A percentile compares a stretch with the other conserved stretches of the same genome.
Conservation (phyloP, 2,797 vertebrate species). For the Alfaro cultratus region DNA sequence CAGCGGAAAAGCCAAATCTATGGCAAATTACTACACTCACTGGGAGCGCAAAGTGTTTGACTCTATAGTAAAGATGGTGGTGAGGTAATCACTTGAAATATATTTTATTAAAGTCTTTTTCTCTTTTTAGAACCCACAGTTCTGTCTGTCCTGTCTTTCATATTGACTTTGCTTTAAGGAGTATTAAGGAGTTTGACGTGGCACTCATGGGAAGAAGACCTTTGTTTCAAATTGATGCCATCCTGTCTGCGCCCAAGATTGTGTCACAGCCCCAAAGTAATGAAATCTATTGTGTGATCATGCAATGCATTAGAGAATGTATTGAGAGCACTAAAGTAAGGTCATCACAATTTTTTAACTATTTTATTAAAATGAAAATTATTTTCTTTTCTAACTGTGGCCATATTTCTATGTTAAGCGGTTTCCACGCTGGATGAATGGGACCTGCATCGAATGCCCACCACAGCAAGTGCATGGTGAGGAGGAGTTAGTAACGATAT, state of each 20-base stretch:
- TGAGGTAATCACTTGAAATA: constrained; percentile 80
- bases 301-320: constrained; percentile 85
- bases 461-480: constrained; percentile 79
- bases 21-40: constrained; percentile 86
- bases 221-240: constrained; percentile 87
- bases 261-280: constrained; percentile 85
- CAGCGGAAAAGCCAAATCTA: constrained; percentile 84
- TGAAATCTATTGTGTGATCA: constrained; percentile 86
- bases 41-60: constrained; percentile 90
- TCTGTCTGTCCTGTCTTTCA: constrained; percentile 2
- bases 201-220: constrained; percentile 78
- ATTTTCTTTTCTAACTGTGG: background rate
- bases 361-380: background rate
- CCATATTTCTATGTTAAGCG: constrained; percentile 70
- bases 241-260: constrained; percentile 87
- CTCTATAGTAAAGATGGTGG: constrained; percentile 85
- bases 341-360: constrained; percentile 3
- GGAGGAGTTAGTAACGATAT: constrained; percentile 82
- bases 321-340: constrained; percentile 89
- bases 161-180: constrained; percentile 77
- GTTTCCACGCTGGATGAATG: constrained; percentile 93
- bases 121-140: background rate
- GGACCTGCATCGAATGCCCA: constrained; percentile 90
- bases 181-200: constrained; percentile 85
- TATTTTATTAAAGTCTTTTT: background rate